Conservation (phyloP, 2,113 vertebrate species). For the Cynocephalus volans region DNA sequence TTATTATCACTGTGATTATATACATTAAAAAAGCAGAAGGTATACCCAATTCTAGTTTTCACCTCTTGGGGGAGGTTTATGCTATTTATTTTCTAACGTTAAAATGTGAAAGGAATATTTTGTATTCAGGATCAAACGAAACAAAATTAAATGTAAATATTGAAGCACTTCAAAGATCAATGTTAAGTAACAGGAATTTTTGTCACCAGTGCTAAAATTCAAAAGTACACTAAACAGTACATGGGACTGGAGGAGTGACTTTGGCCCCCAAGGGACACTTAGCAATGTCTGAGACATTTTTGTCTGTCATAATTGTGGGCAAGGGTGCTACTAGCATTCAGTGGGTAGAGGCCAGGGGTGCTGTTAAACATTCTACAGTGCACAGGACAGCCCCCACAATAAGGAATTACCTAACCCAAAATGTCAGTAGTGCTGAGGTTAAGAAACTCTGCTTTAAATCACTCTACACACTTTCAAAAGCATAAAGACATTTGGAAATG, state of each 20-base stretch:
- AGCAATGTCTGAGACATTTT: not conserved
- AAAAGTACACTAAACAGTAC: not conserved
- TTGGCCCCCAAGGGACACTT: accelerated
- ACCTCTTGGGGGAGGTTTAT: not conserved
- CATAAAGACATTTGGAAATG: conserved; percentile 63
- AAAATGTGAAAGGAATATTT: not conserved
- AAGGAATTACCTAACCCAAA: not conserved
- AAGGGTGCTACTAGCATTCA: not conserved
- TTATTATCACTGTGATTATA: not conserved
- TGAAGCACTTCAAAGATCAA: not conserved
- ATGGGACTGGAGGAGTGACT: too few relatives aligned
- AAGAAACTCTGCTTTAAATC: conserved; percentile 26
- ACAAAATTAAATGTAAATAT: not conserved
- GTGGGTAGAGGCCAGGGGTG: accelerated
- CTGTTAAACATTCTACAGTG: accelerated
- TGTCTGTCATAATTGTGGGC: not conserved
- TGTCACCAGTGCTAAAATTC: not conserved
- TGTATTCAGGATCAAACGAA: not conserved
- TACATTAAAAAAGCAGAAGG: not conserved
- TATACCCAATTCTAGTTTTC: not conserved
- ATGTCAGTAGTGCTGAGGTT: not conserved
- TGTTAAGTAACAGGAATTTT: not conserved
- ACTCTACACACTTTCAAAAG: conserved; percentile 48
- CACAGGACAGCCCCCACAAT: not conserved
- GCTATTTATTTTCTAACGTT: not conserved